phyloP scores from a whole-genome alignment of 2,888 invertebrate species.

The Dicyrtomina minuta region DNA sequence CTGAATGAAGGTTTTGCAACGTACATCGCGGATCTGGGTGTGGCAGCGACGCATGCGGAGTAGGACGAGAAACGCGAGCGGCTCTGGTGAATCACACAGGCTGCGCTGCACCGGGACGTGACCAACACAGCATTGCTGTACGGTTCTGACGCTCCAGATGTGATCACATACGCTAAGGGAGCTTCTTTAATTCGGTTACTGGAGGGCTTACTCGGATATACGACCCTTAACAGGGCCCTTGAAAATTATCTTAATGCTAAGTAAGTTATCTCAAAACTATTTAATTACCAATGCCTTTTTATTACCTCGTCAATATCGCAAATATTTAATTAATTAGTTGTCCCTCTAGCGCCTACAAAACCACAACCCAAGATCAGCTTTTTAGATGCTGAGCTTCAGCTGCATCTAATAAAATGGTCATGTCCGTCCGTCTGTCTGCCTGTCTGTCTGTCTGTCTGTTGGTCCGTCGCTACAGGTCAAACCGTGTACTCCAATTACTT shows the following conservation, averaged over 20 bases:
- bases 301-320: not conserved
- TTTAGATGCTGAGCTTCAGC: too few species aligned
- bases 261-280: slow-evolving; percentile 4
- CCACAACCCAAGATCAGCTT: not conserved
- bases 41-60: not conserved
- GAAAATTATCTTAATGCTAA: not conserved
- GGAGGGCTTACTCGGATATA: slow-evolving; percentile 4
- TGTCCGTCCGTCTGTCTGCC: too few species aligned
- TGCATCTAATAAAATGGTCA: too few species aligned
- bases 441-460: too few species aligned
- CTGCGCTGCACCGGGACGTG: slow-evolving; percentile 13
- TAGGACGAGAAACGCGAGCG: not conserved
- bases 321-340: not conserved
- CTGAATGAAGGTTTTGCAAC: slow-evolving; percentile 47
- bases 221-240: not conserved
- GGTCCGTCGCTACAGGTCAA: too few species aligned
- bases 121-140: not conserved
- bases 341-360: not conserved
- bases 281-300: not conserved
- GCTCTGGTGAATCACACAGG: not conserved
- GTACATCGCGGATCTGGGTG: slow-evolving; percentile 25
- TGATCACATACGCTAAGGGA: slow-evolving; percentile 58
- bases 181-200: slow-evolving; percentile 23
- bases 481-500: too few species aligned
- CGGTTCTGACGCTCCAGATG: not conserved